These are phyloP conservation scores for Ectropis crepuscularia DNA, from an alignment of 2,888 invertebrate species.

Conservation along the genomic window DNA sequence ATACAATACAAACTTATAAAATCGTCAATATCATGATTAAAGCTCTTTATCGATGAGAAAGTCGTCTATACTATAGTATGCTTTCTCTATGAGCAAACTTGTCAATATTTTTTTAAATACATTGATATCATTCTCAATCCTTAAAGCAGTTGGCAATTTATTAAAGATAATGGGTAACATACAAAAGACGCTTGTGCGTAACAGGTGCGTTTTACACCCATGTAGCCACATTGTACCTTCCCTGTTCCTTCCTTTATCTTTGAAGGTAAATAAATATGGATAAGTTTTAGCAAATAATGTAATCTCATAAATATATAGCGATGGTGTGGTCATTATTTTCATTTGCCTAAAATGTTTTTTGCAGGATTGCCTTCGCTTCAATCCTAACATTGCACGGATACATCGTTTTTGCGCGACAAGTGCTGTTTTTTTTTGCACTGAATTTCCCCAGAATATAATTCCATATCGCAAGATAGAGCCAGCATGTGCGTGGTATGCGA, in stretches of 20 bases:
- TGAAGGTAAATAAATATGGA: background rate
- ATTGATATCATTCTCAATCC: too few species aligned
- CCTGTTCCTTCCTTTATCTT: background rate
- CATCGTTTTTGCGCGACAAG: background rate
- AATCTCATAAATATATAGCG: background rate
- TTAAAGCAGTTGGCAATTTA: too few species aligned
- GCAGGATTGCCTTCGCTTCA: background rate
- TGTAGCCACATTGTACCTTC: background rate
- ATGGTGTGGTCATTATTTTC: background rate
- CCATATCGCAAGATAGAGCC: background rate
- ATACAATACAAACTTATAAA: too few species aligned
- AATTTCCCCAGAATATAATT: background rate
- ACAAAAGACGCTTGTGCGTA: too few species aligned
- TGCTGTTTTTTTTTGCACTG: background rate
- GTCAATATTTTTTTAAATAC: too few species aligned
- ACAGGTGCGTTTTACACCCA: background rate
- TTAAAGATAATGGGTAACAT: too few species aligned
- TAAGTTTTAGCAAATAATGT: background rate
- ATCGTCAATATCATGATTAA: too few species aligned
- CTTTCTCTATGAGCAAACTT: too few species aligned
- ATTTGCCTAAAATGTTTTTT: background rate
- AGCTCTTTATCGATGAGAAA: too few species aligned
- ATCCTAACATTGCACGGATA: background rate
- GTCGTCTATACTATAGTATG: too few species aligned
- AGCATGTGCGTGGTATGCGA: slow-evolving; percentile 1